Evolutionary conservation across 1,140 invertebrate genomes (phyloP).

Genomic region (Lordiphosa mommai): DNA sequence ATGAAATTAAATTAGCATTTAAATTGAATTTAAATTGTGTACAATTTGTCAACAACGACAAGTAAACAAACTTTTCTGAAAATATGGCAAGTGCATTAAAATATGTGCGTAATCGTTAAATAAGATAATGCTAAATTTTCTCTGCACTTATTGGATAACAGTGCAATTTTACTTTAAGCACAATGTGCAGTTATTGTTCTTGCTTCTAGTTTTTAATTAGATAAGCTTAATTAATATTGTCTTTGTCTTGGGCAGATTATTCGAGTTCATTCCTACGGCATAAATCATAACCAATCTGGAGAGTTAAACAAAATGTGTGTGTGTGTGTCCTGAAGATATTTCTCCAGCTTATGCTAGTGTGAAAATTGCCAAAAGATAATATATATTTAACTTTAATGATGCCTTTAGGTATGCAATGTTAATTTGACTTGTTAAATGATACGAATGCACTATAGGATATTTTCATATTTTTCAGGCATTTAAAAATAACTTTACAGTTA

Average conservation of each 20-base stretch:
- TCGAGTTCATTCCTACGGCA: slow-evolving; percentile 24
- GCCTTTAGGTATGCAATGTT: too few relatives aligned
- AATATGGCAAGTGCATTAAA: too few relatives aligned
- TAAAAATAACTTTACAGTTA: too few relatives aligned
- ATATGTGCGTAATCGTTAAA: slow-evolving; percentile 3
- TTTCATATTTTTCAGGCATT: too few relatives aligned
- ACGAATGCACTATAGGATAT: too few relatives aligned
- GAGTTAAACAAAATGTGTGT: slow-evolving; percentile 5
- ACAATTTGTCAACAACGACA: slow-evolving; percentile 17
- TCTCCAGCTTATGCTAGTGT: too few relatives aligned
- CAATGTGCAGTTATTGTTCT: not conserved
- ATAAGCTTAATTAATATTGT: slow-evolving; percentile 25
- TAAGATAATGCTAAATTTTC: slow-evolving; percentile 2
- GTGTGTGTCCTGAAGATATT: too few relatives aligned
- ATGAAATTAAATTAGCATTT: slow-evolving; percentile 44
- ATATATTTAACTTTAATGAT: too few relatives aligned
- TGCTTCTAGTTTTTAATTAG: too few relatives aligned
- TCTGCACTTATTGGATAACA: slow-evolving; percentile 5
- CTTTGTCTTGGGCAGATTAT: not conserved
- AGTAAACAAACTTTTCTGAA: not conserved
- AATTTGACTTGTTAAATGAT: too few relatives aligned
- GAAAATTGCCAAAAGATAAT: too few relatives aligned
- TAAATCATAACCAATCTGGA: slow-evolving; percentile 23
- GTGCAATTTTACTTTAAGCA: slow-evolving; percentile 2
- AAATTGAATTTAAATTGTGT: slow-evolving; percentile 41